Evolutionary conservation across 2,888 invertebrate species (phyloP).

Genomic region (Kuschelorhynchus macadamiae): DNA sequence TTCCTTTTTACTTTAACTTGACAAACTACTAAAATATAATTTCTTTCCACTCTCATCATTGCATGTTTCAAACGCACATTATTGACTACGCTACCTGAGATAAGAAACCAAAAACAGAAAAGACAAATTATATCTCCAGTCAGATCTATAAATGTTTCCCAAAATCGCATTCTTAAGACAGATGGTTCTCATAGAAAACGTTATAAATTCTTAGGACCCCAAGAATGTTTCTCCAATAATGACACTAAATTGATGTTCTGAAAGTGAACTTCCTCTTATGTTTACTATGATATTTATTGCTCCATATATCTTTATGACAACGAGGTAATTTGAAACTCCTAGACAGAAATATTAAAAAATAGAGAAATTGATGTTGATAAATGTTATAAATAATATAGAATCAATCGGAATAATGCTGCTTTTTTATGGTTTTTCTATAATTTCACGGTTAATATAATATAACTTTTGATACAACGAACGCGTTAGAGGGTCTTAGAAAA

Average conservation of each 20-base stretch:
- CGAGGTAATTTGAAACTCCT: slow-evolving; percentile 24
- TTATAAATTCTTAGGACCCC: slow-evolving; percentile 8
- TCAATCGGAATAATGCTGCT: background rate
- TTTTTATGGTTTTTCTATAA: background rate
- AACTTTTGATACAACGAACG: too few species aligned
- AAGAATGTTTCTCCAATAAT: slow-evolving; percentile 13
- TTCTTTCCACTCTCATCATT: too few species aligned
- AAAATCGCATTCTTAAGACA: slow-evolving; percentile 5
- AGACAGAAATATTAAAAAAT: slow-evolving; percentile 19
- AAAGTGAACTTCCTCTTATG: slow-evolving; percentile 12
- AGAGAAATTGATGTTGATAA: background rate
- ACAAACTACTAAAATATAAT: too few species aligned
- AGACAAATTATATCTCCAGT: background rate
- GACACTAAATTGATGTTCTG: slow-evolving; percentile 21
- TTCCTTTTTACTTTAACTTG: background rate
- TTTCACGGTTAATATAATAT: too few species aligned
- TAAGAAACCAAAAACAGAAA: background rate
- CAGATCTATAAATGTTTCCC: background rate
- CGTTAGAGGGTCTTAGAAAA: background rate
- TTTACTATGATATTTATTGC: slow-evolving; percentile 18
- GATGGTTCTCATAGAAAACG: slow-evolving; percentile 11
- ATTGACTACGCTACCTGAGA: background rate
- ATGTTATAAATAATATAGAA: background rate
- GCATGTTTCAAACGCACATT: background rate
- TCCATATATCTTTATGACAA: slow-evolving; percentile 19